These are phyloP conservation scores for Clusia tigrina DNA, from an alignment of 2,888 invertebrate species.

Conservation along the genomic window DNA sequence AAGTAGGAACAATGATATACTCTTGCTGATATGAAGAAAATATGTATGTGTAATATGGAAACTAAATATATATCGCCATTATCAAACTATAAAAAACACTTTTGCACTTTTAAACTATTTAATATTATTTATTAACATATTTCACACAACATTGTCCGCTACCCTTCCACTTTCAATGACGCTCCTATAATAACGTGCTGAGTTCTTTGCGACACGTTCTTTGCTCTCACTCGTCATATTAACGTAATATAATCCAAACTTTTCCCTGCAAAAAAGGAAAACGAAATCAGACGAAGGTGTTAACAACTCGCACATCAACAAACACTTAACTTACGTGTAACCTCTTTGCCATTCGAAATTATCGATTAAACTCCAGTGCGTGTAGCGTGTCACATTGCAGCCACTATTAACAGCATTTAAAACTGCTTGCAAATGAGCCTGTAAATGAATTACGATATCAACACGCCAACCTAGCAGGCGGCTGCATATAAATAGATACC, in stretches of 20 bases:
- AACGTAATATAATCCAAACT: slow-evolving; percentile 75
- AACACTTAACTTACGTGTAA: slow-evolving; percentile 46
- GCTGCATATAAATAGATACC: slow-evolving; percentile 31
- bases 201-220: slow-evolving; percentile 71
- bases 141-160: slow-evolving; percentile 20
- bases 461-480: background rate
- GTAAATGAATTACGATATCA: slow-evolving; percentile 39
- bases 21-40: too few species aligned
- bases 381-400: slow-evolving; percentile 50
- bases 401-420: slow-evolving; percentile 48
- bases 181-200: slow-evolving; percentile 56
- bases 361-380: slow-evolving; percentile 55
- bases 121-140: background rate
- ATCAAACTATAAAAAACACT: background rate
- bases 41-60: too few species aligned
- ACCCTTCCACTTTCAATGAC: slow-evolving; percentile 38
- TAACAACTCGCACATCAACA: slow-evolving; percentile 14
- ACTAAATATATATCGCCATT: background rate
- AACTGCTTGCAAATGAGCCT: slow-evolving; percentile 51
- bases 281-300: slow-evolving; percentile 20
- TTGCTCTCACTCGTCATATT: slow-evolving; percentile 70
- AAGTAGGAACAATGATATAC: too few species aligned
- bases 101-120: too few species aligned
- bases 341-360: slow-evolving; percentile 56
- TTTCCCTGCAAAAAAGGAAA: slow-evolving; percentile 66